phyloP scores from a whole-genome alignment of 2,113 vertebrate species.

The Morone chrysops region DNA sequence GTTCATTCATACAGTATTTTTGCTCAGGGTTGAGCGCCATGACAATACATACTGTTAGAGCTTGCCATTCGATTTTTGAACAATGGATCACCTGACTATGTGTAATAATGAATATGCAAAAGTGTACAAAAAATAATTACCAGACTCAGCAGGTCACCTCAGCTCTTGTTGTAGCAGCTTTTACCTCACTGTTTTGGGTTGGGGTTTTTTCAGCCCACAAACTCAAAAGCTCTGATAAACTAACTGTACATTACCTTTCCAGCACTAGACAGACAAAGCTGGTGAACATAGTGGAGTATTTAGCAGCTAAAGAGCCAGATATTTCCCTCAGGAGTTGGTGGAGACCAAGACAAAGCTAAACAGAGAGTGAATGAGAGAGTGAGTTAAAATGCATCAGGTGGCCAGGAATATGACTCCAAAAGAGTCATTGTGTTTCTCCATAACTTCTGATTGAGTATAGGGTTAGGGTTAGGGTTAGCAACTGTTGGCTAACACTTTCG shows the following conservation, averaged over 20 bases:
- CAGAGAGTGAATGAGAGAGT: background rate
- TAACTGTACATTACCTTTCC: background rate
- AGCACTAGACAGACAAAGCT: background rate
- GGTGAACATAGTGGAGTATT: background rate
- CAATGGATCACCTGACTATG: background rate
- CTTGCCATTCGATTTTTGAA: background rate
- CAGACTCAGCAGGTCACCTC: too few species aligned
- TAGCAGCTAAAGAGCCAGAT: too few species aligned
- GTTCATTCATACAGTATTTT: background rate
- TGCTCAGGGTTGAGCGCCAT: background rate
- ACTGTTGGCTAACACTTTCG: too few species aligned
- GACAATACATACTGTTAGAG: background rate
- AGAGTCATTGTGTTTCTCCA: background rate
- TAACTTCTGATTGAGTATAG: too few species aligned
- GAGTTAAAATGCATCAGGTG: background rate
- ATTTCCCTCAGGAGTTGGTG: too few species aligned
- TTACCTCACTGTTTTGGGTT: background rate
- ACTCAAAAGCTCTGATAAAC: background rate
- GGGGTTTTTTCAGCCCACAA: background rate
- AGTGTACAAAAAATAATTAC: too few species aligned
- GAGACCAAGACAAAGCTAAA: background rate
- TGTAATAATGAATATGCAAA: too few species aligned
- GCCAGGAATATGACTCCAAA: background rate
- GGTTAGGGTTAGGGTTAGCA: too few species aligned
- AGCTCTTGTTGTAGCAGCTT: background rate